Evolutionary conservation across 2,113 vertebrate genomes (phyloP).

Genomic region (Podarcis muralis): DNA sequence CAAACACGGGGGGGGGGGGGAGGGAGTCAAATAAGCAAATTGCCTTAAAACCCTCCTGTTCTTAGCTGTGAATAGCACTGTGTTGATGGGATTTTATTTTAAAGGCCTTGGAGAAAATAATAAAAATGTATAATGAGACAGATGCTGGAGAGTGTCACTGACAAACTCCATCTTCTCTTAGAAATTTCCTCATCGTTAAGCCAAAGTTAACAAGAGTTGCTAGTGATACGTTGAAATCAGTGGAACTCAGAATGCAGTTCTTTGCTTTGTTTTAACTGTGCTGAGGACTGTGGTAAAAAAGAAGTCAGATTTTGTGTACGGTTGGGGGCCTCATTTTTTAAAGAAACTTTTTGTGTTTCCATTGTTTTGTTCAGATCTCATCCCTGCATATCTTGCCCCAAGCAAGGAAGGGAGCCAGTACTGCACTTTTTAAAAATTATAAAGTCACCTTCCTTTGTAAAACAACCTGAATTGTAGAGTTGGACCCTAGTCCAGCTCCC

Average conservation of each 20-base stretch:
- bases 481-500: too few relatives aligned
- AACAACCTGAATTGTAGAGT: slow-evolving; percentile 24
- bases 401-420: not conserved
- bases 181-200: not conserved
- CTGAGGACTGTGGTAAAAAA: not conserved
- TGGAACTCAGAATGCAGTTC: not conserved
- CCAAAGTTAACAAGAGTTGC: not conserved
- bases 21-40: not conserved
- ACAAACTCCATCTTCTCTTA: slow-evolving; percentile 8
- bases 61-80: not conserved
- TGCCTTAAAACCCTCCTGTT: not conserved
- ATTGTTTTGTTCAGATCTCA: not conserved
- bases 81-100: slow-evolving; percentile 7
- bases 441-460: slow-evolving; percentile 66
- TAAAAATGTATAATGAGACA: not conserved
- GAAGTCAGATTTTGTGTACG: not conserved
- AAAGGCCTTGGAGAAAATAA: not conserved
- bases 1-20: too few relatives aligned
- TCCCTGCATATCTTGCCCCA: not conserved
- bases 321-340: not conserved
- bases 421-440: slow-evolving; percentile 40
- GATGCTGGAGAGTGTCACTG: not conserved
- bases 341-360: not conserved
- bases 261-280: not conserved
- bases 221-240: not conserved